Evolutionary conservation across 2,113 vertebrate species (phyloP).

Genomic region (Epinephelus fuscoguttatus): DNA sequence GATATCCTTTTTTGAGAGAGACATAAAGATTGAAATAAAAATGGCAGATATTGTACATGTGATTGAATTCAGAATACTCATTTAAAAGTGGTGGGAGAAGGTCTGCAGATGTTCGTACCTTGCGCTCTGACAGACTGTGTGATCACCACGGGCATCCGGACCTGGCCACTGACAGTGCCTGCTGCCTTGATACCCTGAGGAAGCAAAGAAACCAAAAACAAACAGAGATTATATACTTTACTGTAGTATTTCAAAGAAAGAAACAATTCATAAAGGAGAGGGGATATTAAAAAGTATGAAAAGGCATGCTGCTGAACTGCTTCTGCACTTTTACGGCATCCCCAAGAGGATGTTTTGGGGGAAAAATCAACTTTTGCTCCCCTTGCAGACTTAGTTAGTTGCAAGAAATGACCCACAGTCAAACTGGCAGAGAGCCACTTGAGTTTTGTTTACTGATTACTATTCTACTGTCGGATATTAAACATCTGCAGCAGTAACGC

Average conservation of each 20-base stretch:
- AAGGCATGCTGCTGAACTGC: slow-evolving; percentile 18
- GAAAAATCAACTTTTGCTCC: slow-evolving; percentile 15
- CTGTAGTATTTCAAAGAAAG: slow-evolving; percentile 6
- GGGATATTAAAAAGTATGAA: slow-evolving; percentile 26
- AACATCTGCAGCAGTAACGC: slow-evolving; percentile 1
- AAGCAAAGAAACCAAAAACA: not conserved
- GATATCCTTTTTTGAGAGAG: not conserved
- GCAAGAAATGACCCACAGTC: slow-evolving; percentile 5
- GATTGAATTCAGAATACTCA: slow-evolving; percentile 16
- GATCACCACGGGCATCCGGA: slow-evolving; percentile 90
- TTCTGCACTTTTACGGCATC: slow-evolving; percentile 10
- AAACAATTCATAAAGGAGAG: slow-evolving; percentile 14
- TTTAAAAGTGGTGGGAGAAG: slow-evolving; percentile 13
- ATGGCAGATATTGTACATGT: not conserved
- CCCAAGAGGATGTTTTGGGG: slow-evolving; percentile 16
- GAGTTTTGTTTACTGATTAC: slow-evolving; percentile 4
- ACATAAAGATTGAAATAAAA: not conserved
- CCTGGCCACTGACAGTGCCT: slow-evolving; percentile 83
- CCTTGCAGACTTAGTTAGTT: slow-evolving; percentile 9
- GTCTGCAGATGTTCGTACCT: slow-evolving; percentile 77
- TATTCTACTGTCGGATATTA: slow-evolving; percentile 2
- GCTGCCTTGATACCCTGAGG: slow-evolving; percentile 86
- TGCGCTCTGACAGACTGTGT: slow-evolving; percentile 87
- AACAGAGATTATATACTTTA: slow-evolving; percentile 22
- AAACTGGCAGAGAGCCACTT: not conserved